phyloP scores from a whole-genome alignment of 2,113 vertebrate genomes.

The Pionites leucogaster region DNA sequence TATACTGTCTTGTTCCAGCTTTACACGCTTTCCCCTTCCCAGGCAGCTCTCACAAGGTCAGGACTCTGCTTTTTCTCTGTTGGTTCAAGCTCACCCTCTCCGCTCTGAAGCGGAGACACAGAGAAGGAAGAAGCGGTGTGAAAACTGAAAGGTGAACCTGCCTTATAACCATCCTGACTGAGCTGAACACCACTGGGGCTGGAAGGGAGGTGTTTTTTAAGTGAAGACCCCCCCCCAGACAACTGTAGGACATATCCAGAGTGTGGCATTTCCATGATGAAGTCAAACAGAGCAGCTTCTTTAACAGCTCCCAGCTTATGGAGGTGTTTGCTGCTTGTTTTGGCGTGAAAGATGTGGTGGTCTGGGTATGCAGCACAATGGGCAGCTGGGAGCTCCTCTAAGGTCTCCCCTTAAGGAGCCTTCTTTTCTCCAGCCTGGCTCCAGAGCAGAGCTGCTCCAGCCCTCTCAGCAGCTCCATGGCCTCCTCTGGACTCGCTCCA shows the following conservation, averaged over 20 bases:
- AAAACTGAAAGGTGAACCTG: neutral
- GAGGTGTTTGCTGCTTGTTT: neutral
- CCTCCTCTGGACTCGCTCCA: neutral
- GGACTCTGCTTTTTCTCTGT: neutral
- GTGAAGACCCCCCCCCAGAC: neutral
- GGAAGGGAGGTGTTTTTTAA: neutral
- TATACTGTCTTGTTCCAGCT: neutral
- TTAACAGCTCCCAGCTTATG: accelerated
- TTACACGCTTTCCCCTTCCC: neutral
- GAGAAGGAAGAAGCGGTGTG: neutral
- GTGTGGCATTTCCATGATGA: neutral
- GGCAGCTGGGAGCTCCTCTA: neutral
- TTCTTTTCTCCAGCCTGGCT: neutral
- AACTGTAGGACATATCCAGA: neutral
- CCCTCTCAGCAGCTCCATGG: no score
- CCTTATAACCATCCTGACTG: neutral
- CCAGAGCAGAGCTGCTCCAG: neutral
- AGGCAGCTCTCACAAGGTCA: neutral
- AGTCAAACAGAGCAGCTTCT: neutral
- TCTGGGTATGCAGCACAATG: neutral
- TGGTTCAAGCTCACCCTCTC: neutral
- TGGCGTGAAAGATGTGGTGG: neutral
- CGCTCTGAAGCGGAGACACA: neutral
- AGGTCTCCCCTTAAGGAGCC: neutral
- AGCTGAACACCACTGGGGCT: neutral